These are phyloP conservation scores for Tachina lurida DNA, from an alignment of 2,888 invertebrate species.

Conservation along the genomic window DNA sequence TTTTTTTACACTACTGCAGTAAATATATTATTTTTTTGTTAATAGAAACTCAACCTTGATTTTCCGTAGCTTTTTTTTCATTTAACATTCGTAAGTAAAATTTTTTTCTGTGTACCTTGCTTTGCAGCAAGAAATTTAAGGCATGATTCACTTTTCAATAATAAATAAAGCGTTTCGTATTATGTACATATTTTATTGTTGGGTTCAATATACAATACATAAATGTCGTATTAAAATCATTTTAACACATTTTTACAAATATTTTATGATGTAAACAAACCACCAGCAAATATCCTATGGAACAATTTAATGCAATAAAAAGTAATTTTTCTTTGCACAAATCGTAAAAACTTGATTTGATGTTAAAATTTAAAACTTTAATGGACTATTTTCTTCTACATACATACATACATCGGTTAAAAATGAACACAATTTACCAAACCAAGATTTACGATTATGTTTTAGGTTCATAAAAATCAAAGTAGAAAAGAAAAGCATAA, in stretches of 20 bases:
- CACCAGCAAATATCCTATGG: neutral
- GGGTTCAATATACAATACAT: neutral
- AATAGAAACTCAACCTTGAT: no score
- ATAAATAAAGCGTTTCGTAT: no score
- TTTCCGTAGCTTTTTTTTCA: no score
- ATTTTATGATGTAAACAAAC: slow-evolving; percentile 5
- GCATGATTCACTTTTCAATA: no score
- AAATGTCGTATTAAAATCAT: neutral
- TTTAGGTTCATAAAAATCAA: slow-evolving; percentile 35
- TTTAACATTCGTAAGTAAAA: no score
- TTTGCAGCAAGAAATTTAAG: no score
- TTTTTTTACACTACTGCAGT: no score
- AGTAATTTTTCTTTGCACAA: slow-evolving; percentile 6
- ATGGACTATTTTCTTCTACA: neutral
- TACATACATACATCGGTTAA: neutral
- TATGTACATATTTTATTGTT: no score
- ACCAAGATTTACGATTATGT: slow-evolving; percentile 26
- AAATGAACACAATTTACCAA: slow-evolving; percentile 26
- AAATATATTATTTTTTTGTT: no score
- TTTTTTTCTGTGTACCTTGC: no score
- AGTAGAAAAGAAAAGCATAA: slow-evolving; percentile 5
- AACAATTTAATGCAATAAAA: slow-evolving; percentile 34
- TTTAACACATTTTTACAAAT: neutral
- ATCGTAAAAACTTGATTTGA: slow-evolving; percentile 17
- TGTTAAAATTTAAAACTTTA: slow-evolving; percentile 11